These are phyloP conservation scores for Cataglyphis livida DNA, from an alignment of 2,888 invertebrate species.

Conservation along the genomic window DNA sequence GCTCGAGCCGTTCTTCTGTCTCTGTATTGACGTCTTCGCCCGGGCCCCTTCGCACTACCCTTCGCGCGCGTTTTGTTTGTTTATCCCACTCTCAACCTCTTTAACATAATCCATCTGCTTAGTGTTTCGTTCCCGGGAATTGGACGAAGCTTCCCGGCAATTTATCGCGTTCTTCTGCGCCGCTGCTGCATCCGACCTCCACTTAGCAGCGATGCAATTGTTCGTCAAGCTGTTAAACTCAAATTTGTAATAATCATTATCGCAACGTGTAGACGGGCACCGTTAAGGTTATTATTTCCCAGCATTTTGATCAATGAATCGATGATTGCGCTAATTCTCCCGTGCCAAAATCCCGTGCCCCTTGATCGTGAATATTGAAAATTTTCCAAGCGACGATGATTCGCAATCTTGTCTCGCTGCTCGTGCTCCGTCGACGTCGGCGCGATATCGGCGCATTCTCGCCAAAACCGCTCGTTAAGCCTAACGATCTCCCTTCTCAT, in stretches of 20 bases:
- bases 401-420: constrained; percentile 4
- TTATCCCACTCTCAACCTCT: constrained; percentile 73
- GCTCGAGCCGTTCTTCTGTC: constrained; percentile 73
- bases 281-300: not conserved
- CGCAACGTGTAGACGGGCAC: not conserved
- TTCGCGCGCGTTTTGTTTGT: constrained; percentile 73
- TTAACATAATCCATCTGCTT: constrained; percentile 75
- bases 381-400: not conserved
- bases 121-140: constrained; percentile 62
- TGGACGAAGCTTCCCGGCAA: constrained; percentile 51
- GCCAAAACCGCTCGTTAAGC: constrained; percentile 66
- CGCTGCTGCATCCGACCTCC: constrained; percentile 9
- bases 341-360: not conserved
- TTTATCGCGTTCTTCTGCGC: constrained; percentile 41
- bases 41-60: constrained; percentile 59
- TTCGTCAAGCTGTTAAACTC: constrained; percentile 29
- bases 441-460: constrained; percentile 63
- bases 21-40: constrained; percentile 73
- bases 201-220: constrained; percentile 7
- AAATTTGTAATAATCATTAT: constrained; percentile 10
- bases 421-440: constrained; percentile 3
- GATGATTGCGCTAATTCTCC: not conserved
- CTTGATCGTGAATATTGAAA: not conserved
- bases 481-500: constrained; percentile 66
- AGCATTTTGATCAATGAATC: constrained; percentile 1